Evolutionary conservation across 2,888 invertebrate genomes (phyloP), one percentile per base, ranked within the genome.

Genomic region (Carabus problematicus): DNA sequence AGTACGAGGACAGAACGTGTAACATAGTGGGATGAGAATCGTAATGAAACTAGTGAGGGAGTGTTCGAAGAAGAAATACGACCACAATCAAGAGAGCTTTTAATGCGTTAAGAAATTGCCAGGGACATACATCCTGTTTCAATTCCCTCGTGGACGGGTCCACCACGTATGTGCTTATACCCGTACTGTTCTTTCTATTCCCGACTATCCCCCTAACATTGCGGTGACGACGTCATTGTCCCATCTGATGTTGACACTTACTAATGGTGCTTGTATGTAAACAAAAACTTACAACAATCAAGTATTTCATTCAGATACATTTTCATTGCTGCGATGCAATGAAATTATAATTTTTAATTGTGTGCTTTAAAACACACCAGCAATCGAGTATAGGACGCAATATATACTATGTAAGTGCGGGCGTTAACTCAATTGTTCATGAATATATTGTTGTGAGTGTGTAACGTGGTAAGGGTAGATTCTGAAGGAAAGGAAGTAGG

Each of bases 1-100:
- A 12, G 56, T 56, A 11, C 56, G 29, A 12, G 45, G 11, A 39
- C 18, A 56, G 29, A 39, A 29, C 18, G 58, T 29, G 43, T 43
- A 49, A 18, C 49, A 43, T 45, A 41, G 45, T 47, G 49, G 42
- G 42, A 42, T 43, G 12, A 16, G 43, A 59, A 42, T 60, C 60
- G 67, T 67, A 67, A 67, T 67, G 67, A 67, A 67, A 67, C 67
- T 60, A 67, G 67, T 60, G 29, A 52, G 67, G 67, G 60, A 60
- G 60, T 60, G 67, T 67, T 67, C 70, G 64, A 73, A 76, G 78
- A 80, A 80, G 80, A 80, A 79, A 80, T 80, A 80, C 79, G 77
- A 78, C 77, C 77, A 79, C 79, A 80, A 80, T 80, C 80, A 80
- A 79, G 79, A 78, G 79, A 77, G 78, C 78, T 79, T 79, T 78